phyloP scores from a whole-genome alignment of 2,888 invertebrate genomes.

The Aphrophora alni region DNA sequence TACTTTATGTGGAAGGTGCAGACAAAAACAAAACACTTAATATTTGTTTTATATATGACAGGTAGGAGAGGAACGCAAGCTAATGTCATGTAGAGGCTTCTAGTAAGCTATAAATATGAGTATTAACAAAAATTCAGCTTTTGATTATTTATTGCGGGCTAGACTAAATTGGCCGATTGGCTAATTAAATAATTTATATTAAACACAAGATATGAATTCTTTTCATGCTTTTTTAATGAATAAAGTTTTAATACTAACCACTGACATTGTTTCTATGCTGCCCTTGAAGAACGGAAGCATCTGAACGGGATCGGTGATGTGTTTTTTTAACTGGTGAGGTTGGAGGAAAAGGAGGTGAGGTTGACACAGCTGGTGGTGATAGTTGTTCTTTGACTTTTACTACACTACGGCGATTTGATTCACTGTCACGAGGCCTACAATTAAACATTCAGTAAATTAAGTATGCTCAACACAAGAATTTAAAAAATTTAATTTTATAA shows the following conservation, averaged over 20 bases:
- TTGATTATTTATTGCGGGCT: no score
- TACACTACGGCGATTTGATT: conserved; percentile 54
- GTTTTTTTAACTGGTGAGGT: conserved; percentile 68
- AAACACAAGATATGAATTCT: no score
- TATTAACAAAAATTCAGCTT: no score
- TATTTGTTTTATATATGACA: no score
- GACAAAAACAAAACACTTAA: no score
- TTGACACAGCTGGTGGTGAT: conserved; percentile 25
- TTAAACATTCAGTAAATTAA: neutral
- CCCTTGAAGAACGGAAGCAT: conserved; percentile 69
- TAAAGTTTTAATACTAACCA: neutral
- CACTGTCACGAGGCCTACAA: conserved; percentile 52
- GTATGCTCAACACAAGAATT: neutral
- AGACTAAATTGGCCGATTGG: no score
- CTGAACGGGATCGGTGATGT: conserved; percentile 82
- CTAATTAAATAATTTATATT: no score
- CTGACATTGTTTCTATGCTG: conserved; percentile 37
- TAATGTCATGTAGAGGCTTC: no score
- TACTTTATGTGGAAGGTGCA: no score
- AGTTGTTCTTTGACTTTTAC: conserved; percentile 52
- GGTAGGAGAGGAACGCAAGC: no score
- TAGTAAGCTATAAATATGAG: no score
- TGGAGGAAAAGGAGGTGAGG: conserved; percentile 52
- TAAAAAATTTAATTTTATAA: neutral
- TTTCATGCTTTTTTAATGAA: no score